Base-by-base conservation (phyloP, 2,113 vertebrate genomes). In the Nicator chloris region DNA sequence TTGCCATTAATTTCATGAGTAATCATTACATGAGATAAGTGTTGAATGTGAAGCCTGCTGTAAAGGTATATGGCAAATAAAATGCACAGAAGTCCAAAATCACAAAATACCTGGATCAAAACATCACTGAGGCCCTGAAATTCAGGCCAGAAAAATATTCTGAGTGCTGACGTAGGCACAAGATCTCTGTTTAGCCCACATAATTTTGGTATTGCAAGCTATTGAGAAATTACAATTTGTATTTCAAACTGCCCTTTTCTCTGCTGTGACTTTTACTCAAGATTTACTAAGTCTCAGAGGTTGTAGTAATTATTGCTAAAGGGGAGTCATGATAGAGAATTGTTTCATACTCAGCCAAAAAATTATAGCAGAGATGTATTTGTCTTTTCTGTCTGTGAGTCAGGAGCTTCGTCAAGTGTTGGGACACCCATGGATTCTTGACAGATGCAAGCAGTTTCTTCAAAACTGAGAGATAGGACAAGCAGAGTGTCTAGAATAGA, bases 1-100 rank as follows among this genome's bases (percentile, higher is more conserved):
- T 97, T 93, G 88, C 61, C 44, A 42, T 87, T 95, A 95, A 95
- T 87, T 95, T 84, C 86, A 92, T 71, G 49, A 95, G 72, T 59
- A 81, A 94, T 83, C 78, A 72, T 87, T 96, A 66, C 68, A 65
- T 7, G 63, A 72, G 78, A 69, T 53, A 33, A 60, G 83, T 59
- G 92, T 22, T 81, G 68, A 91, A 92, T 9, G 37, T 49, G 60
- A 93, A 80, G 56, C n/a, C 56, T 86, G n/a, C 28, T 86, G 33
- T 68, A 84, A 61, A 79, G 80, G n/a, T 81, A 64, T 64, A 51
- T 26, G n/a, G 79, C 82, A 95, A 93, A 88, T 79, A 92, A 93
- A 97, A 79, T 12, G 9, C 40, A 82, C 64, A 65, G 33, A 86
- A 95, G 61, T 66, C 68, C 33, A 69, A 70, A 82, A 26, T 2